Percentiles rank a stretch among this genome's conserved stretches.
phyloP scores from a whole-genome alignment of 2,888 invertebrate genomes.

The Oligia latruncula region DNA sequence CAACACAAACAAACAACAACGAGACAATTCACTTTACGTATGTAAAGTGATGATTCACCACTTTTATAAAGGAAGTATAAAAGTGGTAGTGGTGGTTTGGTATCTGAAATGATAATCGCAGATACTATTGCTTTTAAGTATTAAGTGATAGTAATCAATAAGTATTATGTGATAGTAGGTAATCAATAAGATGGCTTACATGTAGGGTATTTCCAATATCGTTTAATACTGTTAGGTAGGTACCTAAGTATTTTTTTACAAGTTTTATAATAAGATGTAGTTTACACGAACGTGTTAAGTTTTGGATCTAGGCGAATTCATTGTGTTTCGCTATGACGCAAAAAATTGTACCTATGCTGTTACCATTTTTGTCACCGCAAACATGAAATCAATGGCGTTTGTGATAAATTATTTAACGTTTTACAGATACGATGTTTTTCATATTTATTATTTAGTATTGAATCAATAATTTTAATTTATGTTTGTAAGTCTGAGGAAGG shows the following conservation, averaged over 20 bases:
- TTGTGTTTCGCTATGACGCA: too few relatives aligned
- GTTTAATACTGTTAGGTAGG: not conserved
- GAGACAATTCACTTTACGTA: too few relatives aligned
- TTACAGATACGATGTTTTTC: not conserved
- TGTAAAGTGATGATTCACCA: not conserved
- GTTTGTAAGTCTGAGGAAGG: conserved; percentile 1
- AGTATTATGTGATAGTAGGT: not conserved
- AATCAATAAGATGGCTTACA: not conserved
- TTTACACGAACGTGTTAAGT: not conserved
- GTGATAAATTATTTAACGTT: not conserved
- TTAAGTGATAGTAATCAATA: conserved; percentile 13
- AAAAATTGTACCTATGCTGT: not conserved
- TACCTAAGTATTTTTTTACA: not conserved
- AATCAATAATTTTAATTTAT: not conserved
- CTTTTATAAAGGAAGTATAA: not conserved
- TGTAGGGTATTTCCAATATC: conserved; percentile 24
- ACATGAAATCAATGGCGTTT: not conserved
- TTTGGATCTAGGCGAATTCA: not conserved
- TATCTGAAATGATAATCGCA: conserved; percentile 25
- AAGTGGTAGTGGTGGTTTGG: too few relatives aligned
- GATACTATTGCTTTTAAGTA: conserved; percentile 23
- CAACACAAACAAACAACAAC: too few relatives aligned
- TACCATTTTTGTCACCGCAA: not conserved
- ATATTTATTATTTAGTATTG: not conserved
- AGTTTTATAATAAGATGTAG: not conserved